These are phyloP conservation scores for Zenarchopterus dispar DNA, from an alignment of 2,797 vertebrate species.

Conservation along the genomic window DNA sequence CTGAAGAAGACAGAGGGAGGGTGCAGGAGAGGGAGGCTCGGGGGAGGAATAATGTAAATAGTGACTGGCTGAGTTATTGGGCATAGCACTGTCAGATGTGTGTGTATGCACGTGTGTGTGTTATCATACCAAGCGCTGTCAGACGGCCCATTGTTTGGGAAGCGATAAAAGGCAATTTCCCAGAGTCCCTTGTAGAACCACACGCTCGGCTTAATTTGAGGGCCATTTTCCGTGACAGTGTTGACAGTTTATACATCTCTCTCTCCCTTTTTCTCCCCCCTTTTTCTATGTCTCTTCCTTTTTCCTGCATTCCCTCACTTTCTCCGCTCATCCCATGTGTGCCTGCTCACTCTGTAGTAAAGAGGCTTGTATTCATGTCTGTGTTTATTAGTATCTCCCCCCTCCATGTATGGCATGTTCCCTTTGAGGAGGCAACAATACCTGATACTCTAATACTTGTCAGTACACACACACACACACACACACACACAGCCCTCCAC, in stretches of 20 bases:
- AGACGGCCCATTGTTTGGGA: conserved; percentile 85
- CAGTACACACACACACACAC: conserved; percentile 41
- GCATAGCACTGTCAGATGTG: conserved; percentile 79
- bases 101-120: conserved; percentile 55
- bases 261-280: conserved; percentile 51
- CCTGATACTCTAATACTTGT: conserved; percentile 83
- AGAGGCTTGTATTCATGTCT: conserved; percentile 78
- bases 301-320: conserved; percentile 34
- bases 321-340: conserved; percentile 50
- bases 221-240: conserved; percentile 85
- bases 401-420: conserved; percentile 76
- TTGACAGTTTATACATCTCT: conserved; percentile 87
- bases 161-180: conserved; percentile 87
- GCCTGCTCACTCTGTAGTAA: conserved; percentile 65
- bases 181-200: conserved; percentile 80
- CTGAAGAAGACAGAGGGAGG: conserved; percentile 71
- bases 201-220: conserved; percentile 85
- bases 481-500: conserved; percentile 33
- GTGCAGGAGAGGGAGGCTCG: conserved; percentile 47
- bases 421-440: conserved; percentile 82
- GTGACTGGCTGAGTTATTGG: conserved; percentile 82
- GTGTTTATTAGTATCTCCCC: conserved; percentile 85
- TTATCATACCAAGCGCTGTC: conserved; percentile 82
- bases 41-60: conserved; percentile 85
- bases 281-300: conserved; percentile 38